These are phyloP conservation scores for Leptopilina drosophilae DNA, from an alignment of 2,888 invertebrate species.

Conservation along the genomic window DNA sequence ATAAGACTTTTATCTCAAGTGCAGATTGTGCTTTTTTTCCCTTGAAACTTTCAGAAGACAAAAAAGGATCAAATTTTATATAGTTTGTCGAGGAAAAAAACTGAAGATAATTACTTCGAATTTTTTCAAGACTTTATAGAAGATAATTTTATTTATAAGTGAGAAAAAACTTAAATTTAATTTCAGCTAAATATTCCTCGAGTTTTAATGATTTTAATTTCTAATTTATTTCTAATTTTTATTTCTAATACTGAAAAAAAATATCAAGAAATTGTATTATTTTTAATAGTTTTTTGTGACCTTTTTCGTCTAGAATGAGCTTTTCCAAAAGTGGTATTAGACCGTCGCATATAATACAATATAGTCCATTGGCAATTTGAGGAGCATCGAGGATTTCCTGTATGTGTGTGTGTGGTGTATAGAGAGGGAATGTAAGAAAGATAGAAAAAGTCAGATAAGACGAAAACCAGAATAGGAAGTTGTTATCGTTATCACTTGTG, in stretches of 20 bases:
- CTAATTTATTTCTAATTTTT: too few relatives aligned
- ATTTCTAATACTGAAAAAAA: too few relatives aligned
- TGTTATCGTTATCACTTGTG: conserved; percentile 1
- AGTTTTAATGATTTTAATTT: too few relatives aligned
- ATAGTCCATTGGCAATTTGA: background rate
- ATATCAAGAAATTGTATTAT: too few relatives aligned
- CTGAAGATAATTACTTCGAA: background rate
- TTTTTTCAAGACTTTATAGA: too few relatives aligned
- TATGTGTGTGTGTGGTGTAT: background rate
- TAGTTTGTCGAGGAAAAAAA: background rate
- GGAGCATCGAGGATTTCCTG: conserved; percentile 24
- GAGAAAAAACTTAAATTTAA: too few relatives aligned
- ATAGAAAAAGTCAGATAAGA: conserved; percentile 8
- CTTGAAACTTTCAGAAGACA: background rate
- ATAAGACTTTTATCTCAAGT: conserved; percentile 21
- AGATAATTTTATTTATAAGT: too few relatives aligned
- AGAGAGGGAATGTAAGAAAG: conserved; percentile 5
- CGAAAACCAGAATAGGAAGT: conserved; percentile 27
- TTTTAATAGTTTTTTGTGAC: background rate
- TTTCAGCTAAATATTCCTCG: too few relatives aligned
- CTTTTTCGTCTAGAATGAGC: background rate
- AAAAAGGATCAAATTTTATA: background rate
- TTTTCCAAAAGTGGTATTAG: background rate
- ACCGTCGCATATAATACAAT: too few relatives aligned
- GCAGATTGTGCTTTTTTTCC: background rate